A percentile compares a stretch with the other conserved stretches of the same genome.
These are phyloP conservation scores for Cichladusa arquata DNA, from an alignment of 2,113 vertebrate species.

Conservation along the genomic window DNA sequence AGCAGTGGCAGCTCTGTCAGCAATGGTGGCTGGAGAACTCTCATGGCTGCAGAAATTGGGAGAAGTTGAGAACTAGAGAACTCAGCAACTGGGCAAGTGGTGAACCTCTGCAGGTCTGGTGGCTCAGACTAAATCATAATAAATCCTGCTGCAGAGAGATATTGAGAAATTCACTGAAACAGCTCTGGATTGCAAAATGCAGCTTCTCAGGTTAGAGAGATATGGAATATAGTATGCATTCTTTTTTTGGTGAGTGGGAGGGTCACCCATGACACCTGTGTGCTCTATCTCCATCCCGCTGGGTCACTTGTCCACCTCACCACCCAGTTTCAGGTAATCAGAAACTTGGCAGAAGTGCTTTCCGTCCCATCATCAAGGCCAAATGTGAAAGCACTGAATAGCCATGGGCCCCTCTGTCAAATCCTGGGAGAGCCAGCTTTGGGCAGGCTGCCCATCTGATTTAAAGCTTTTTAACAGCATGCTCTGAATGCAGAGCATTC, in stretches of 20 bases:
- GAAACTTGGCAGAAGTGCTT: not conserved
- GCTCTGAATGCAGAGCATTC: not conserved
- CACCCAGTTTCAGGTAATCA: not conserved
- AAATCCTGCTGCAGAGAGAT: not conserved
- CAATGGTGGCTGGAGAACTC: not conserved
- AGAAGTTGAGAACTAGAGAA: not conserved
- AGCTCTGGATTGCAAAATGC: not conserved
- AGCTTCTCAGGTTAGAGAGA: not conserved
- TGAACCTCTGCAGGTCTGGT: not conserved
- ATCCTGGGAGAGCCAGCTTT: not conserved
- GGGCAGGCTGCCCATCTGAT: not conserved
- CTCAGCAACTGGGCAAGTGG: accelerated
- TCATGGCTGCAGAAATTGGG: not conserved
- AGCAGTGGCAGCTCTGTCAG: not conserved
- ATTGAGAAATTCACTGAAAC: not conserved
- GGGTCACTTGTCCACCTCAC: accelerated
- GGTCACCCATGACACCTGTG: not conserved
- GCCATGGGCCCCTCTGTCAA: accelerated
- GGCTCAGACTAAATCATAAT: too few species aligned
- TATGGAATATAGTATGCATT: too few species aligned
- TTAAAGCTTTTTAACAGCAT: not conserved
- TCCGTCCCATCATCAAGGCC: not conserved
- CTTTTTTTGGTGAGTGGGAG: too few species aligned
- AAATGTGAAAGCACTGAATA: not conserved
- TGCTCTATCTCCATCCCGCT: accelerated